Evolutionary conservation across 2,113 vertebrate genomes (phyloP), one percentile per base, ranked within the genome.

Genomic region (Toxotes jaculatrix): DNA sequence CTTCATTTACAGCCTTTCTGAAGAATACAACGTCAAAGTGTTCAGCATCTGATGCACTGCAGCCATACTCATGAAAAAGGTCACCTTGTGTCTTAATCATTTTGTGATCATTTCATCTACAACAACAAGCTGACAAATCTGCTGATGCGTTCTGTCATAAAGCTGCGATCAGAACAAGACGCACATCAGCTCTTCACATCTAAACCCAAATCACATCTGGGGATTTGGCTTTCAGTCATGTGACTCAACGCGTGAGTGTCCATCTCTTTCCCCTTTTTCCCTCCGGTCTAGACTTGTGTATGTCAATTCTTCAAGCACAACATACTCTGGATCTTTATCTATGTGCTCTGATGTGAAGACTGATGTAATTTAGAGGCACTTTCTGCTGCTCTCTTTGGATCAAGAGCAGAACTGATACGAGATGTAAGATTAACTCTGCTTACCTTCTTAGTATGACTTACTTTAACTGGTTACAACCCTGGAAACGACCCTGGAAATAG

Each of bases 81-180:
- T 51, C 63, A 69, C 51, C 32, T 57, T 49, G 23, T 17, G 40
- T 71, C 42, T 23, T 31, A 7, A 64, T 79, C 64, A 38, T 51
- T 36, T 59, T 74, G n/a, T 32, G 38, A 2, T 43, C 40, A 51
- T 57, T 63, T 47, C 43, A 56, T 38, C 14, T 5, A 43, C 49
- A 75, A 57, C 69, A 79, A 84, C 45, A 49, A 62, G 19, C 31
- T 64, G 57, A 63, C 49, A 72, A 72, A 66, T 42, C 40, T n/a
- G 57, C 42, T 63, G 43, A 49, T 49, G 38, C 21, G 0, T 40
- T 74, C 69, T 16, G 55, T 49, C 60, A 10, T 23, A 23, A 40
- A 42, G 51, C 43, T 21, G 60, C 34, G 6, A 21, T 19, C 78
- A n/a, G 42, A 80, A 45, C 34, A 60, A 34, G 13, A 62, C 36